Evolutionary conservation across 2,888 invertebrate species (phyloP).

Genomic region (Agrochola macilenta): DNA sequence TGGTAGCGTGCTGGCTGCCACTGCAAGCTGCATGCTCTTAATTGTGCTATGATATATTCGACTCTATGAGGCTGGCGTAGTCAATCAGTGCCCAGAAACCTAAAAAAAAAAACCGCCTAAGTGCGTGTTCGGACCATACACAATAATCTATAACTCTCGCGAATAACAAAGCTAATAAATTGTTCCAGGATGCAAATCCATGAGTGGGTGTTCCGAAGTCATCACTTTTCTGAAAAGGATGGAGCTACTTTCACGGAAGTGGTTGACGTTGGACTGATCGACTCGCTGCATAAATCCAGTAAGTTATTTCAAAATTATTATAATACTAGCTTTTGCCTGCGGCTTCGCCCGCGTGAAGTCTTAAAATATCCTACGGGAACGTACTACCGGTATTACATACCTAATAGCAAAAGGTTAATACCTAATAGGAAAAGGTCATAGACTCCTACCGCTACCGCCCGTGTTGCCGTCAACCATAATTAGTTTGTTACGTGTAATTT

Average conservation of each 20-base stretch:
- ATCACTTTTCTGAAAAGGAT: constrained; percentile 92
- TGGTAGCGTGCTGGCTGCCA: background rate
- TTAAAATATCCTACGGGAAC: too few species aligned
- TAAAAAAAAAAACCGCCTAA: too few species aligned
- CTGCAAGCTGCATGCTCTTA: background rate
- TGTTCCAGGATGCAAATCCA: constrained; percentile 87
- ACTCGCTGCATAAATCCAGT: constrained; percentile 79
- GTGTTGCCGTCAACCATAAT: too few species aligned
- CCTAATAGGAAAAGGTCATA: too few species aligned
- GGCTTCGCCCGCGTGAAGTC: too few species aligned
- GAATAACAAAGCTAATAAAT: background rate
- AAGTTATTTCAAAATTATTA: constrained; percentile 47
- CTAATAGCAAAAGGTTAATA: too few species aligned
- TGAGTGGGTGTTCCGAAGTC: constrained; percentile 92
- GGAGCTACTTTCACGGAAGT: constrained; percentile 90
- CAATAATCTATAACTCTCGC: background rate
- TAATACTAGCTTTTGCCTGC: background rate
- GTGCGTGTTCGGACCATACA: too few species aligned
- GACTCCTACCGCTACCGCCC: too few species aligned
- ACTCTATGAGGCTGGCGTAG: too few species aligned
- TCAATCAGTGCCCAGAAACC: too few species aligned
- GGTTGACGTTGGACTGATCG: constrained; percentile 82
- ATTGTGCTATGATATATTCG: background rate
- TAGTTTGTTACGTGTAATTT: too few species aligned
- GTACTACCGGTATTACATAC: too few species aligned